Percentiles rank a stretch among this genome's conserved stretches.
phyloP scores from a whole-genome alignment of 2,888 invertebrate species.

The Alviniconcha strummeri region DNA sequence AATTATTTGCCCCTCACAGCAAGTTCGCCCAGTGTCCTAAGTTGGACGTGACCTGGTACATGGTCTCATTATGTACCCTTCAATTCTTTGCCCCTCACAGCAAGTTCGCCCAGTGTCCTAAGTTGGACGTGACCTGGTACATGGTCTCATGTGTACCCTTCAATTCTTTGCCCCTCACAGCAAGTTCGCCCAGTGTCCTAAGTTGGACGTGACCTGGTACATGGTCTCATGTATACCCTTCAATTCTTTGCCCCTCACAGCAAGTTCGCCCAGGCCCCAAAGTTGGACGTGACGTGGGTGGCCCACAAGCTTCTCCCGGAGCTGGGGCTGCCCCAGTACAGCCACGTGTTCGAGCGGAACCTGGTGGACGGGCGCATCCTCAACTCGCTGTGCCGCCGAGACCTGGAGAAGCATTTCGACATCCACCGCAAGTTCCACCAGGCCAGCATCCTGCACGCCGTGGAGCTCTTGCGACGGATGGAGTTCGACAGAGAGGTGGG shows the following conservation, averaged over 20 bases:
- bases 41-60: too few relatives aligned
- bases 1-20: too few relatives aligned
- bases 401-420: conserved; percentile 93
- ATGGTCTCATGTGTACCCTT: too few relatives aligned
- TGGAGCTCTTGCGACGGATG: conserved; percentile 92
- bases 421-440: conserved; percentile 96
- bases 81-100: too few relatives aligned
- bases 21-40: too few relatives aligned
- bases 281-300: conserved; percentile 94
- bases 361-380: conserved; percentile 95
- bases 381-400: conserved; percentile 93
- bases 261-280: conserved; percentile 89
- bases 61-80: too few relatives aligned
- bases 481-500: conserved; percentile 84
- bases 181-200: too few relatives aligned
- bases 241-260: conserved; percentile 45
- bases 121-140: too few relatives aligned
- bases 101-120: too few relatives aligned
- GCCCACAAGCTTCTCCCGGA: conserved; percentile 94
- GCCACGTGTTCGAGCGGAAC: conserved; percentile 89
- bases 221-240: too few relatives aligned
- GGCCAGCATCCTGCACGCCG: conserved; percentile 93
- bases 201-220: too few relatives aligned
- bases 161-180: too few relatives aligned
- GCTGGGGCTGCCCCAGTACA: conserved; percentile 91